phyloP scores from a whole-genome alignment of 1,140 invertebrate species.

The Sycophaga agraensis region DNA sequence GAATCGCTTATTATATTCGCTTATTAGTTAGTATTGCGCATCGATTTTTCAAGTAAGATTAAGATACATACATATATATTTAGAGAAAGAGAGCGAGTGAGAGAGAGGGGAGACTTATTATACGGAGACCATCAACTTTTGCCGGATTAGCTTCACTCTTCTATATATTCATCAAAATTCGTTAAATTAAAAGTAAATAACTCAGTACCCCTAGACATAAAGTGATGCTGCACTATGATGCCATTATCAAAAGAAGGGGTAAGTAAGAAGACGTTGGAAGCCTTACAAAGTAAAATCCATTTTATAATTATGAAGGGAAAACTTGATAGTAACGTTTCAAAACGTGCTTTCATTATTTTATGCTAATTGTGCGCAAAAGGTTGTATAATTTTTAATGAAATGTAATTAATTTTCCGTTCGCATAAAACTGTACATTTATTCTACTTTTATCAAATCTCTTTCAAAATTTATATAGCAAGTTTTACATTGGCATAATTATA shows the following conservation, averaged over 20 bases:
- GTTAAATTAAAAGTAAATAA: constrained; percentile 18
- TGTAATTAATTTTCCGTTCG: background rate
- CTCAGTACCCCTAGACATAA: background rate
- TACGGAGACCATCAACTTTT: background rate
- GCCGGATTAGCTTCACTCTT: background rate
- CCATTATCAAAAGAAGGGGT: background rate
- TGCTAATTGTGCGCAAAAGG: background rate
- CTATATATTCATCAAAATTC: constrained; percentile 1
- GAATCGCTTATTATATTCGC: background rate
- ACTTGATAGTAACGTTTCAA: background rate
- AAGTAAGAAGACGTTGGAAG: background rate
- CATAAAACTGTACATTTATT: background rate
- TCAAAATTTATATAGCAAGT: no score
- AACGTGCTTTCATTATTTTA: background rate
- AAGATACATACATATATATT: no score
- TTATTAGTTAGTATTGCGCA: background rate
- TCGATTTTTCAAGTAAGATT: background rate
- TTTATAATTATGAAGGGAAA: background rate
- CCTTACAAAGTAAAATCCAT: background rate
- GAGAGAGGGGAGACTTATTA: background rate
- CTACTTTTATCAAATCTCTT: no score
- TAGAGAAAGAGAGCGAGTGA: no score
- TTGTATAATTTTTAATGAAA: background rate
- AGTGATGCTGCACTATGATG: background rate
- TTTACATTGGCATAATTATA: no score